Evolutionary conservation across 35 echinoderm and acorn worm species (phyloP).

Genomic region (Amphiura filiformis): DNA sequence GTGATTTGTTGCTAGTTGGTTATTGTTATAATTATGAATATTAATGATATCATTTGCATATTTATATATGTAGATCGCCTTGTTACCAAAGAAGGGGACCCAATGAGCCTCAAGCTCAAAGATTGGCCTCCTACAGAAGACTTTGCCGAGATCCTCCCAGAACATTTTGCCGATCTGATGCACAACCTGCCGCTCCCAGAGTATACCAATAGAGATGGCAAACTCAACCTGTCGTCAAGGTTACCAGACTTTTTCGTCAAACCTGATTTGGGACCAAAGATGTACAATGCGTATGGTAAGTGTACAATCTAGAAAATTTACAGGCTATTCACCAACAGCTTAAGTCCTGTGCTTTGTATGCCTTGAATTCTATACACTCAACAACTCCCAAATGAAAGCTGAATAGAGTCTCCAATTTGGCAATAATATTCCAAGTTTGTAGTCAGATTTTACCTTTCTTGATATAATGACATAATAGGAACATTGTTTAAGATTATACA

Average conservation of each 20-base stretch:
- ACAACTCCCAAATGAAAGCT: too few relatives aligned
- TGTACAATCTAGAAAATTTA: background rate
- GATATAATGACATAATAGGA: too few relatives aligned
- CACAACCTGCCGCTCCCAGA: constrained; percentile 86
- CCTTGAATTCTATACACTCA: too few relatives aligned
- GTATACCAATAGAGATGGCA: constrained; percentile 81
- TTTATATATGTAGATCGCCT: constrained; percentile 84
- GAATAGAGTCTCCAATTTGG: too few relatives aligned
- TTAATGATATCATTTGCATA: too few relatives aligned
- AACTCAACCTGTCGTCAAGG: constrained; percentile 79
- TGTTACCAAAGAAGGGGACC: constrained; percentile 72
- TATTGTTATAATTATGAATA: too few relatives aligned
- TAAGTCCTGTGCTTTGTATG: too few relatives aligned
- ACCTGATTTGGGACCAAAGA: constrained; percentile 97
- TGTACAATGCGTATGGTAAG: constrained; percentile 99
- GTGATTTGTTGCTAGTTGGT: too few relatives aligned
- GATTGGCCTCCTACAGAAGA: constrained; percentile 97
- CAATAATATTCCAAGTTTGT: too few relatives aligned
- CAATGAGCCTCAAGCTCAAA: constrained; percentile 88
- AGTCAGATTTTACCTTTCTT: too few relatives aligned
- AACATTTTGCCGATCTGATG: constrained; percentile 92
- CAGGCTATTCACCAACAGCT: too few relatives aligned
- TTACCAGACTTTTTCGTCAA: constrained; percentile 98
- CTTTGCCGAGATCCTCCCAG: constrained; percentile 86
- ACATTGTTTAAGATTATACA: too few relatives aligned